A percentile compares a stretch with the other conserved stretches of the same genome.
phyloP scores from a whole-genome alignment of 1,140 invertebrate genomes.

The Penaeus indicus region DNA sequence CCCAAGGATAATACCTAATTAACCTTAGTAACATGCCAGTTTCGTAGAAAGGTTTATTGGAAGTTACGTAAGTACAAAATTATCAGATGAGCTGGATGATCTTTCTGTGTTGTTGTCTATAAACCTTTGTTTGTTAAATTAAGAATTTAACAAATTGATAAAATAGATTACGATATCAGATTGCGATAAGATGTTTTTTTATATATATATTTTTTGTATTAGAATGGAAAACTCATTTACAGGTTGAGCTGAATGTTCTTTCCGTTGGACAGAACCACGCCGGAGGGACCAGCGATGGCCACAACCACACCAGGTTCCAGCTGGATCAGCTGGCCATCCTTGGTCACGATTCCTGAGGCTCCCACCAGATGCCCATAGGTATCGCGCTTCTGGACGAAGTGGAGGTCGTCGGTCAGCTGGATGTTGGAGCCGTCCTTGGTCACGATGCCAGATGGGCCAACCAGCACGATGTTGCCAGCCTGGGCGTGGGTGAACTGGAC shows the following conservation, averaged over 20 bases:
- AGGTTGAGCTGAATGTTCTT: slow-evolving; percentile 17
- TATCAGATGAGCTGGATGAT: no score
- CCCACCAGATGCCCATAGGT: not conserved
- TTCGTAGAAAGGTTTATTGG: no score
- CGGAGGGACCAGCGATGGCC: not conserved
- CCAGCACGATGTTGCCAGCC: not conserved
- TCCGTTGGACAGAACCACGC: slow-evolving; percentile 44
- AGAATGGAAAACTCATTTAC: no score
- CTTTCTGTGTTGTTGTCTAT: no score
- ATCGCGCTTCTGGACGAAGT: not conserved
- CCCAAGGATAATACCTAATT: no score
- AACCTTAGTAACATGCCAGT: no score
- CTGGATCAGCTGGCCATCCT: slow-evolving; percentile 16
- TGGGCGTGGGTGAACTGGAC: slow-evolving; percentile 46
- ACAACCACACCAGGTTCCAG: slow-evolving; percentile 16
- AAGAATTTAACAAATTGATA: no score
- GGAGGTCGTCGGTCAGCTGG: slow-evolving; percentile 26
- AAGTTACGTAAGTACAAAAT: no score
- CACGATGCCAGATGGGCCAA: slow-evolving; percentile 21
- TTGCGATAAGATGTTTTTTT: no score
- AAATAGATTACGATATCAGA: no score
- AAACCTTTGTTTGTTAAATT: no score
- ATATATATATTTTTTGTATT: no score
- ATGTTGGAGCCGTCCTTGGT: not conserved
- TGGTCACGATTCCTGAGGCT: slow-evolving; percentile 15